These are phyloP conservation scores for Scrobipalpa atriplicella DNA, from an alignment of 2,888 invertebrate species.

Conservation along the genomic window DNA sequence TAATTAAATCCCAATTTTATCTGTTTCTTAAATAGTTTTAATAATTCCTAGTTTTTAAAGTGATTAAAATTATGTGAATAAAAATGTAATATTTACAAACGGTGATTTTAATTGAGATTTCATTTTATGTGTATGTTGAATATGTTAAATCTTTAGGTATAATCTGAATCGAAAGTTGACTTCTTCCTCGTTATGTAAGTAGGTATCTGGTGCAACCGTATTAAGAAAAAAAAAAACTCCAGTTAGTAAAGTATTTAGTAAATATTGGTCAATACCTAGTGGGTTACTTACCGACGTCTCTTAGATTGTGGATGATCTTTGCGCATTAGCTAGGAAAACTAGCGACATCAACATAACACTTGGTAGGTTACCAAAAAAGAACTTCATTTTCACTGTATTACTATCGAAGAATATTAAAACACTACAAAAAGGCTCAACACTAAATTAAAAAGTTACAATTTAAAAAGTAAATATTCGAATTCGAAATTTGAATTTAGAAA, in stretches of 20 bases:
- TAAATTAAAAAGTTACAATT: slow-evolving; percentile 8
- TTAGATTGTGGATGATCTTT: slow-evolving; percentile 65
- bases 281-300: slow-evolving; percentile 69
- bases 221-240: background rate
- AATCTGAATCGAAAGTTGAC: slow-evolving; percentile 10
- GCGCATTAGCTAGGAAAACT: slow-evolving; percentile 72
- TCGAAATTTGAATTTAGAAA: slow-evolving; percentile 51
- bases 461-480: slow-evolving; percentile 20
- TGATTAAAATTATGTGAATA: too few species aligned
- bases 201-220: slow-evolving; percentile 9
- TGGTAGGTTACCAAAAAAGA: slow-evolving; percentile 61
- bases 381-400: slow-evolving; percentile 55
- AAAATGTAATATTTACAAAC: too few species aligned
- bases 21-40: too few species aligned
- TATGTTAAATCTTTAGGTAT: background rate
- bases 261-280: background rate
- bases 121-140: background rate
- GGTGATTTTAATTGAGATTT: too few species aligned
- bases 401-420: background rate
- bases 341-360: slow-evolving; percentile 71
- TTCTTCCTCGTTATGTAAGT: slow-evolving; percentile 3
- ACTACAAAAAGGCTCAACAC: slow-evolving; percentile 2
- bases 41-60: too few species aligned
- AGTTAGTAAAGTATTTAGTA: background rate
- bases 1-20: too few species aligned